Percentiles rank a stretch among this genome's conserved stretches.
These are phyloP conservation scores for Oncopodura yosiiana DNA, from an alignment of 1,140 invertebrate species.

Conservation along the genomic window DNA sequence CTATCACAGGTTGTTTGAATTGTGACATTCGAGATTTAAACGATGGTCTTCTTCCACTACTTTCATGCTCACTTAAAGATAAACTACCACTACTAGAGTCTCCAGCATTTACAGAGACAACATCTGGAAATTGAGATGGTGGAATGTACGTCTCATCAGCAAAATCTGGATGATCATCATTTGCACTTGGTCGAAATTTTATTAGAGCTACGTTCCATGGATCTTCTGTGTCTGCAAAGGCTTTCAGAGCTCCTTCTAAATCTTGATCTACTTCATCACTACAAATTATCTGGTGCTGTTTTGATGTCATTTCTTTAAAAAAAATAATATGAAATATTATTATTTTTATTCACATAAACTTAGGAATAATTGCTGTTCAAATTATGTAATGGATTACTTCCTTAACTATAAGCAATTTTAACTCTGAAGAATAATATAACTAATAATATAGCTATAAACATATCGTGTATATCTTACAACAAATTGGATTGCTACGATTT, in stretches of 20 bases:
- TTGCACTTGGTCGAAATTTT: constrained; percentile 61
- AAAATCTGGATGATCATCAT: constrained; percentile 54
- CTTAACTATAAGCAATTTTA: too few species aligned
- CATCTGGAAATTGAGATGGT: constrained; percentile 38
- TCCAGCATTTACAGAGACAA: not conserved
- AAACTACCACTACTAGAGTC: too few species aligned
- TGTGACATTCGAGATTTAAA: not conserved
- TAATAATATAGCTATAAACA: too few species aligned
- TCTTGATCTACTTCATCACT: constrained; percentile 40
- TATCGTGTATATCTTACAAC: too few species aligned
- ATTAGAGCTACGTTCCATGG: constrained; percentile 62
- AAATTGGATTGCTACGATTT: too few species aligned
- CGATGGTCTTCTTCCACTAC: not conserved
- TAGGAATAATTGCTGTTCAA: too few species aligned
- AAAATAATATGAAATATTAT: too few species aligned
- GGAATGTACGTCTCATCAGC: constrained; percentile 69
- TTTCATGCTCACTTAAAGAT: not conserved
- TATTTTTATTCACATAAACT: too few species aligned
- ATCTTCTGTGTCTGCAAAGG: constrained; percentile 44
- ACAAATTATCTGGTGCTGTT: constrained; percentile 33
- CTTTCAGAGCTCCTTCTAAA: constrained; percentile 44
- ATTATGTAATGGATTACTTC: too few species aligned
- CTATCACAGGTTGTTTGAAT: not conserved
- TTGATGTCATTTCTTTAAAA: too few species aligned
- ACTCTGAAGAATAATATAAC: too few species aligned